Conservation (phyloP, 2,888 invertebrate genomes). For the Ectemnius cavifrons region DNA sequence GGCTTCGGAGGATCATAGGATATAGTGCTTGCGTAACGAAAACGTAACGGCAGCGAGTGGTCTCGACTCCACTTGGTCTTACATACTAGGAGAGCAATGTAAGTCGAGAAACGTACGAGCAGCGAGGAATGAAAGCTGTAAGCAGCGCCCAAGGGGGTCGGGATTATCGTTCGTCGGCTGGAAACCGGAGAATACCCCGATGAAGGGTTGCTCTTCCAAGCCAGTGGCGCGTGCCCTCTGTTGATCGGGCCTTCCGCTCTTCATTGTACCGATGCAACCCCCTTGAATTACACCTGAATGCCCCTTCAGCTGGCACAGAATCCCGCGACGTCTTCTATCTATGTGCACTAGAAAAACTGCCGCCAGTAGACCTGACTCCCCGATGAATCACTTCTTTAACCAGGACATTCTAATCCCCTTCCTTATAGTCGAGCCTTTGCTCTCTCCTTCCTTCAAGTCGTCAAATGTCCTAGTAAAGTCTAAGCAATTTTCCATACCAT, state of each 20-base stretch:
- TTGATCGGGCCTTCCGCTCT: slow-evolving; percentile 48
- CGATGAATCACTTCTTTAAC: slow-evolving; percentile 18
- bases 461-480: neutral
- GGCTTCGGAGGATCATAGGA: slow-evolving; percentile 2
- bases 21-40: neutral
- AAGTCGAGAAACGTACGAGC: neutral
- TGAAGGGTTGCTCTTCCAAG: slow-evolving; percentile 71
- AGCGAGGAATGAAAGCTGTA: slow-evolving; percentile 2
- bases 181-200: slow-evolving; percentile 55
- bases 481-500: neutral
- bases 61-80: neutral
- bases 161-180: slow-evolving; percentile 51
- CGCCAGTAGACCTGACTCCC: slow-evolving; percentile 13
- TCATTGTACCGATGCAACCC: slow-evolving; percentile 53
- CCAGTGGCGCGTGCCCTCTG: slow-evolving; percentile 68
- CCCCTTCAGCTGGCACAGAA: slow-evolving; percentile 47
- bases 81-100: neutral
- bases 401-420: slow-evolving; percentile 16
- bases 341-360: neutral
- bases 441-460: slow-evolving; percentile 11
- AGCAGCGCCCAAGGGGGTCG: slow-evolving; percentile 49
- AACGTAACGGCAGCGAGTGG: neutral
- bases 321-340: slow-evolving; percentile 9
- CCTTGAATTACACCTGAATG: slow-evolving; percentile 49
- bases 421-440: neutral